These are phyloP conservation scores for Serrognathus titanus DNA, from an alignment of 2,888 invertebrate genomes.

Conservation along the genomic window DNA sequence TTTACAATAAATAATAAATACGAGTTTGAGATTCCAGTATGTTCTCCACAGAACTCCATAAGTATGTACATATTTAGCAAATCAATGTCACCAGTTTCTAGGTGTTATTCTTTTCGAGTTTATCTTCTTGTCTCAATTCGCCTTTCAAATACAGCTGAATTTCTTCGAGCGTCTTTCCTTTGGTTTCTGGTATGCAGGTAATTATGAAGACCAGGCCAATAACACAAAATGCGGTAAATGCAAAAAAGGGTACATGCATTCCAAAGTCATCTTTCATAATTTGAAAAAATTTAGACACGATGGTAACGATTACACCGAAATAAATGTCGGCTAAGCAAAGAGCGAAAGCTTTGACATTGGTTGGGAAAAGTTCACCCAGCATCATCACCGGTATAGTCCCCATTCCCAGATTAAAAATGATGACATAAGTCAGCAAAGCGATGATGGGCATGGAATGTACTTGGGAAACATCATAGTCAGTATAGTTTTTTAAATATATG, in stretches of 20 bases:
- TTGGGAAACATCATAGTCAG: conserved; percentile 32
- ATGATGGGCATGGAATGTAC: conserved; percentile 31
- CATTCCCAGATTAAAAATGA: conserved; percentile 53
- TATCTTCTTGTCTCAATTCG: conserved; percentile 9
- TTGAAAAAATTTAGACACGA: conserved; percentile 51
- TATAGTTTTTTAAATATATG: conserved; percentile 47
- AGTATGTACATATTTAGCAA: no score
- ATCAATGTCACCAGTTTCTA: not conserved
- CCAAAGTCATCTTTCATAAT: conserved; percentile 44
- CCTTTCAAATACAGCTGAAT: conserved; percentile 41
- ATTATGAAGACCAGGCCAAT: conserved; percentile 47
- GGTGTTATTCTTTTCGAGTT: conserved; percentile 12
- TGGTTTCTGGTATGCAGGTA: conserved; percentile 52
- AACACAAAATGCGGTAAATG: conserved; percentile 46
- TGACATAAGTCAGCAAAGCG: conserved; percentile 50
- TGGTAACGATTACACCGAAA: conserved; percentile 50
- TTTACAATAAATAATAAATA: no score
- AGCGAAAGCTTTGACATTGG: conserved; percentile 55
- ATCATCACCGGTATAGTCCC: conserved; percentile 54
- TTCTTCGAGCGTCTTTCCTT: conserved; percentile 52
- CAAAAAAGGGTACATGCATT: conserved; percentile 49
- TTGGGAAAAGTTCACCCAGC: conserved; percentile 55
- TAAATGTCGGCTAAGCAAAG: conserved; percentile 55
- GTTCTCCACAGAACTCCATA: no score
- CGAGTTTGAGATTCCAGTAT: no score